Evolutionary conservation across 1,140 invertebrate species (phyloP).

Genomic region (Apis florea): DNA sequence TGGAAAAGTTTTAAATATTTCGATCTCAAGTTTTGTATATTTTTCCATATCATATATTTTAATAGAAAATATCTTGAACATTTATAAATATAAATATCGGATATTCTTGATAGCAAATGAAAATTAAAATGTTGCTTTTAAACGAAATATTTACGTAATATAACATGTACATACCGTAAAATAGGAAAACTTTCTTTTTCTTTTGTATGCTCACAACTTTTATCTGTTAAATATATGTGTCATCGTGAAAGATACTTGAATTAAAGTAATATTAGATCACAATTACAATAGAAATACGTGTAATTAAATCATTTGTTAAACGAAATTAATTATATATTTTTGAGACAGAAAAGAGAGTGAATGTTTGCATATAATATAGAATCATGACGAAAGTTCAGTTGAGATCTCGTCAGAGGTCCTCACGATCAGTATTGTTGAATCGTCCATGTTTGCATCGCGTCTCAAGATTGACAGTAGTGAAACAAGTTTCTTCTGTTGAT

Average conservation of each 20-base stretch:
- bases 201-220: conserved; percentile 8
- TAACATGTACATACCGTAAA: background rate
- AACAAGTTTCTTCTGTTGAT: background rate
- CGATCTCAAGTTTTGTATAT: background rate
- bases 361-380: background rate
- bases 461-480: background rate
- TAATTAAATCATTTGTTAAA: background rate
- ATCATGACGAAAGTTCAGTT: background rate
- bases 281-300: too few relatives aligned
- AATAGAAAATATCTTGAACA: too few relatives aligned
- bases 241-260: background rate
- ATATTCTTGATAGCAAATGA: background rate
- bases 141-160: too few relatives aligned
- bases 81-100: too few relatives aligned
- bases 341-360: background rate
- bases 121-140: background rate
- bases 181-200: background rate
- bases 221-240: conserved; percentile 10
- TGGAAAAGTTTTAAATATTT: background rate
- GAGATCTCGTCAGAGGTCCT: background rate
- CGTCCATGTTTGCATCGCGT: background rate
- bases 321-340: background rate
- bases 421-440: background rate
- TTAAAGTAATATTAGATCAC: background rate
- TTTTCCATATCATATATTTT: too few relatives aligned